phyloP scores from a whole-genome alignment of 2,797 vertebrate genomes.

The Monodelphis domestica region DNA sequence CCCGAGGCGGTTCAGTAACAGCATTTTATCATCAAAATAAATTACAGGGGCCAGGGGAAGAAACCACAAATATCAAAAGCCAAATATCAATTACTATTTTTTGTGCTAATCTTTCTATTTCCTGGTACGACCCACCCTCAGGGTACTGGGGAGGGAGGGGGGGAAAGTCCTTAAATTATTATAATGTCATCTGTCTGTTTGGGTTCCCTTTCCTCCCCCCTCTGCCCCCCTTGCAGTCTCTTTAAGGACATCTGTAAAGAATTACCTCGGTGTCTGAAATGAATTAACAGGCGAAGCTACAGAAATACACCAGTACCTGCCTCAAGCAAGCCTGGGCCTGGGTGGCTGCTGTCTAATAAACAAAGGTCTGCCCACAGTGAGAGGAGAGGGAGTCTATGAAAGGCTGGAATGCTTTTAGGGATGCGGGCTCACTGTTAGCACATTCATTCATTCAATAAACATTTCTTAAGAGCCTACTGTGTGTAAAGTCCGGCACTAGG shows the following conservation, averaged over 20 bases:
- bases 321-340: conserved; percentile 53
- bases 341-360: conserved; percentile 73
- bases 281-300: conserved; percentile 79
- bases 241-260: conserved; percentile 80
- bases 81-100: conserved; percentile 78
- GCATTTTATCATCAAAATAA: conserved; percentile 48
- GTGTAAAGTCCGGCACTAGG: neutral
- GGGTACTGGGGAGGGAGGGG: conserved; percentile 47
- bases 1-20: conserved; percentile 27
- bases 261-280: conserved; percentile 80
- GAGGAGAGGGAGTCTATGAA: conserved; percentile 75
- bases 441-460: neutral
- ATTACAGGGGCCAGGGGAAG: conserved; percentile 1
- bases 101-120: conserved; percentile 79
- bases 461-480: fast-evolving
- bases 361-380: conserved; percentile 71
- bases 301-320: conserved; percentile 74
- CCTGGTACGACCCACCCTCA: conserved; percentile 71
- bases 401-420: conserved; percentile 73
- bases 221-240: conserved; percentile 41
- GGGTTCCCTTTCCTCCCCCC: conserved; percentile 31
- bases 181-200: conserved; percentile 80
- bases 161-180: conserved; percentile 65
- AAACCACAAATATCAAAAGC: neutral
- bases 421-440: conserved; percentile 22